Conservation (phyloP, 2,797 vertebrate species). For the Todus mexicanus region DNA sequence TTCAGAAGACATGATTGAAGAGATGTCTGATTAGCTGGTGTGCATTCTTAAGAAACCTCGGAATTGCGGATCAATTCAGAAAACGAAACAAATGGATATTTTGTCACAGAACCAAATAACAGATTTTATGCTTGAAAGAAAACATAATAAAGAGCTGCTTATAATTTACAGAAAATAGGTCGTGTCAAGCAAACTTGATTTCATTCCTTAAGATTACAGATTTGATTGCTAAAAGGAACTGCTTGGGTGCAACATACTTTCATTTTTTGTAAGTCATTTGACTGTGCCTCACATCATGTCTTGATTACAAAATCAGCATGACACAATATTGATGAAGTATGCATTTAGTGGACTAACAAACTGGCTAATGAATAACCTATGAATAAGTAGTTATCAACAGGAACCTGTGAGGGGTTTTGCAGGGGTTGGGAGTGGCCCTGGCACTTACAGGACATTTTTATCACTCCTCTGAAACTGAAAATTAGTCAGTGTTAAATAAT, state of each 20-base stretch:
- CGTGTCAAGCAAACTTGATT: neutral
- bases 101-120: neutral
- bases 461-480: neutral
- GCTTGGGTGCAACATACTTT: neutral
- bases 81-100: neutral
- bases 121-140: neutral
- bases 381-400: neutral
- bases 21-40: neutral
- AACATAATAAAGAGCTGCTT: neutral
- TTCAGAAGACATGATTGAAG: neutral
- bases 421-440: neutral
- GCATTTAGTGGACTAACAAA: neutral
- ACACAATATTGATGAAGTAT: neutral
- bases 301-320: neutral
- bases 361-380: neutral
- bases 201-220: neutral
- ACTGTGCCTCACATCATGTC: neutral
- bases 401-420: neutral
- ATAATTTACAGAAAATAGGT: neutral
- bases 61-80: neutral
- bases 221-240: neutral
- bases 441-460: neutral
- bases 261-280: neutral
- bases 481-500: neutral
- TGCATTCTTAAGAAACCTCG: neutral